Conservation (phyloP, 37 sponge, comb jelly and placozoan genomes). For the Tethya wilhelma region DNA sequence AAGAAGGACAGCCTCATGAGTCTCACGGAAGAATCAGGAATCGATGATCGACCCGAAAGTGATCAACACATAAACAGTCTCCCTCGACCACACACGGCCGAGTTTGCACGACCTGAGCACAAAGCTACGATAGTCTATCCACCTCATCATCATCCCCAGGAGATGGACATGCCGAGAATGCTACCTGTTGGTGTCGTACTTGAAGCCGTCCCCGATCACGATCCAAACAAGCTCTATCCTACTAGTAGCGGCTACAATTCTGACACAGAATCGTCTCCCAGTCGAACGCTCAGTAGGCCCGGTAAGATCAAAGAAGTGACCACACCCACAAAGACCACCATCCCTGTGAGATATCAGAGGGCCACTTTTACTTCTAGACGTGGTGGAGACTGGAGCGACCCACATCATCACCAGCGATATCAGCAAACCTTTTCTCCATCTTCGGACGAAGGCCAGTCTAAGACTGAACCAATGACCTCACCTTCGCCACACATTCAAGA, state of each 20-base stretch:
- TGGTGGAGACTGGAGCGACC: too few relatives aligned
- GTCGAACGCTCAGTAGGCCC: constrained; percentile 48
- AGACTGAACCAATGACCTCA: too few relatives aligned
- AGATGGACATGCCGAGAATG: not conserved
- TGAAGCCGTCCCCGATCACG: constrained; percentile 7
- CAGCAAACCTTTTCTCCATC: too few relatives aligned
- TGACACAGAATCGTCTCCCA: constrained; percentile 71
- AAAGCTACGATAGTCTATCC: not conserved
- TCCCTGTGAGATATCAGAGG: constrained; percentile 8
- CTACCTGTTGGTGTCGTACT: not conserved
- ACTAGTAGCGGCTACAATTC: constrained; percentile 53
- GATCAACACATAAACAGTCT: constrained; percentile 58
- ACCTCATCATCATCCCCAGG: not conserved
- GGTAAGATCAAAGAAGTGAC: constrained; percentile 34
- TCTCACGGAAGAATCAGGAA: not conserved
- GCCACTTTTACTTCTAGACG: too few relatives aligned
- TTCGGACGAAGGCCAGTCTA: too few relatives aligned
- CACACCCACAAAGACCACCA: constrained; percentile 20
- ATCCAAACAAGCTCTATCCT: not conserved
- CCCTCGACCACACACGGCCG: constrained; percentile 11
- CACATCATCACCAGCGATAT: too few relatives aligned
- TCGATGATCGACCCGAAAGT: constrained; percentile 66
- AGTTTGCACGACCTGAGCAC: not conserved
- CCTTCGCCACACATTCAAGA: too few relatives aligned
- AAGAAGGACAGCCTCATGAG: constrained; percentile 23